Conservation (phyloP, 2,888 invertebrate species). For the Orthonevra nobilis region DNA sequence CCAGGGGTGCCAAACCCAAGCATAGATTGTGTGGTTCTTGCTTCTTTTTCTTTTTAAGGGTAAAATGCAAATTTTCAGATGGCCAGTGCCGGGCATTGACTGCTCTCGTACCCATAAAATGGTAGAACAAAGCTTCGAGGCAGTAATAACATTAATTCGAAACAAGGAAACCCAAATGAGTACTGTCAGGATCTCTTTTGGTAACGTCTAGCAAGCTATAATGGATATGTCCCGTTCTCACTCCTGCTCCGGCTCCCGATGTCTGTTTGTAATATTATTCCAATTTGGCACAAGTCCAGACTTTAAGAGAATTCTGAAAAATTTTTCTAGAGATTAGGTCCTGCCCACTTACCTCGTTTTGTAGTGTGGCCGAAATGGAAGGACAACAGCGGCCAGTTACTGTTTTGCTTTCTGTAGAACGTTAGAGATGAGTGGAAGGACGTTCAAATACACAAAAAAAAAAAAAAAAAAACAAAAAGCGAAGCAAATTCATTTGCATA, state of each 20-base stretch:
- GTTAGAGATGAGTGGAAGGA: constrained; percentile 6
- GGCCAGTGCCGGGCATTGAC: constrained; percentile 30
- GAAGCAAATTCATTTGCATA: constrained; percentile 59
- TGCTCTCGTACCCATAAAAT: constrained; percentile 10
- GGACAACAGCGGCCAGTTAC: constrained; percentile 52
- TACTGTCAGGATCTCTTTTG: constrained; percentile 54
- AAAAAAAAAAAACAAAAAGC: no score
- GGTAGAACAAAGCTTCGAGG: constrained; percentile 1
- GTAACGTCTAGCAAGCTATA: constrained; percentile 54
- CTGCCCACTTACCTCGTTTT: constrained; percentile 18
- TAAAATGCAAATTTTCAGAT: constrained; percentile 58
- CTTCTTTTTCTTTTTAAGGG: constrained; percentile 34
- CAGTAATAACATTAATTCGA: constrained; percentile 67
- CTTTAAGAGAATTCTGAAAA: constrained; percentile 39
- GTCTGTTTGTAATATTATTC: constrained; percentile 69
- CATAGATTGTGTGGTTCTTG: constrained; percentile 32
- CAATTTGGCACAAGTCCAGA: constrained; percentile 69
- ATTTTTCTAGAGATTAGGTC: constrained; percentile 41
- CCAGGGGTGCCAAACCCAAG: constrained; percentile 3
- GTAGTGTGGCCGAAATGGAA: constrained; percentile 41
- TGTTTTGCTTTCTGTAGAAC: constrained; percentile 30
- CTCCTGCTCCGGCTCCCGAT: no score
- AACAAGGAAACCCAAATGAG: constrained; percentile 65
- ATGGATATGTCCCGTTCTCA: constrained; percentile 68
- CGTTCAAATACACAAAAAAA: background rate